These are phyloP conservation scores for Aurelia sp. DNA, from an alignment of 30 jellyfish, hydroid and myxozoan genomes.

Conservation along the genomic window DNA sequence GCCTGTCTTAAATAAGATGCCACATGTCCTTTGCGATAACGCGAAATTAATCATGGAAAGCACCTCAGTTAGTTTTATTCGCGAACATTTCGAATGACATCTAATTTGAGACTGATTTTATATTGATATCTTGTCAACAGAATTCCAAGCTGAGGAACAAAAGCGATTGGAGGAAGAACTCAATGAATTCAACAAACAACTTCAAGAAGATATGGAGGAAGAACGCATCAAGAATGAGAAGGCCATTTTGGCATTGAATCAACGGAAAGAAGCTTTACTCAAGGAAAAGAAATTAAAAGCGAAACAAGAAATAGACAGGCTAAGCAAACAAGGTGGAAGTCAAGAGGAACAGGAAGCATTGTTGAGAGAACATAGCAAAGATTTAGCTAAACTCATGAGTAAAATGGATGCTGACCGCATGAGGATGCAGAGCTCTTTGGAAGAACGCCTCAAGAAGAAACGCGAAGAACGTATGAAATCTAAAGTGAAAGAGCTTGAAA, in stretches of 20 bases:
- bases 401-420: conserved; percentile 97
- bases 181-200: conserved; percentile 52
- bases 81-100: no score
- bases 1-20: no score
- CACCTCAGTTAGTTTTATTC: no score
- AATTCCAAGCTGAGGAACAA: conserved; percentile 85
- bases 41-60: no score
- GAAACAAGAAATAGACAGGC: conserved; percentile 82
- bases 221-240: conserved; percentile 90
- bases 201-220: conserved; percentile 82
- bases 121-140: conserved; percentile 21
- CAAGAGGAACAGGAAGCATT: conserved; percentile 94
- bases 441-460: conserved; percentile 80
- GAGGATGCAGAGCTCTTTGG: conserved; percentile 98
- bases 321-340: conserved; percentile 91
- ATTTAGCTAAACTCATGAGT: conserved; percentile 92
- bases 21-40: no score
- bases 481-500: conserved; percentile 81
- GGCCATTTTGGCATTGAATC: conserved; percentile 85
- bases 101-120: no score
- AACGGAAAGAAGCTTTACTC: conserved; percentile 88
- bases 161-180: conserved; percentile 81
- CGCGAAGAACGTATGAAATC: conserved; percentile 83
- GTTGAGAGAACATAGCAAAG: conserved; percentile 90
- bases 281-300: conserved; percentile 93